Percentiles rank a stretch among this genome's conserved stretches.
Evolutionary conservation across 2,113 vertebrate genomes (phyloP).

Genomic region (Coracopsis vasa): DNA sequence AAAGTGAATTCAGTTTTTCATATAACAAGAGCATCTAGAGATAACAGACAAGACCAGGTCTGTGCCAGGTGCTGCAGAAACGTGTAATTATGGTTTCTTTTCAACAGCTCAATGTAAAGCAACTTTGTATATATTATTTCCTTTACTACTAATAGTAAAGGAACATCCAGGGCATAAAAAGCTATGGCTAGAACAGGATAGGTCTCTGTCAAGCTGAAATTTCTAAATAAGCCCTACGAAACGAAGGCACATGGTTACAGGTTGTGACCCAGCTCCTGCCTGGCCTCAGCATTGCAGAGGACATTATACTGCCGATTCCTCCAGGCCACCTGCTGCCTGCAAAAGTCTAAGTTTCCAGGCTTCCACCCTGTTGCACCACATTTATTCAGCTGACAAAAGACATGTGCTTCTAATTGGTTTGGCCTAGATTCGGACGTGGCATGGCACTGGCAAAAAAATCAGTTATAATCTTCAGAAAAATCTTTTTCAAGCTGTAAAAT

Average conservation of each 20-base stretch:
- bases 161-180: neutral
- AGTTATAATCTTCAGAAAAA: neutral
- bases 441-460: neutral
- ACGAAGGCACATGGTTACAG: neutral
- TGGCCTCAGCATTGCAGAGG: neutral
- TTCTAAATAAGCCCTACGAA: neutral
- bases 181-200: neutral
- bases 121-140: neutral
- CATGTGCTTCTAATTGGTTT: neutral
- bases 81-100: neutral
- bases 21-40: slow-evolving; percentile 25
- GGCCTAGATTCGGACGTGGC: neutral
- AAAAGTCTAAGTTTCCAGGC: neutral
- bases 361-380: neutral
- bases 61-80: slow-evolving; percentile 24
- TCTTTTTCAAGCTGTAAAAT: neutral
- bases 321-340: neutral
- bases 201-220: neutral
- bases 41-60: slow-evolving; percentile 10
- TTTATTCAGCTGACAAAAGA: neutral
- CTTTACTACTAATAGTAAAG: neutral
- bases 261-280: neutral
- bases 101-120: slow-evolving; percentile 11
- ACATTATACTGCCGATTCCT: fast-evolving
- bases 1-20: slow-evolving; percentile 34